Evolutionary conservation across 2,888 invertebrate genomes (phyloP), one percentile per base, ranked within the genome.

Genomic region (Lasioglossum lativentre): DNA sequence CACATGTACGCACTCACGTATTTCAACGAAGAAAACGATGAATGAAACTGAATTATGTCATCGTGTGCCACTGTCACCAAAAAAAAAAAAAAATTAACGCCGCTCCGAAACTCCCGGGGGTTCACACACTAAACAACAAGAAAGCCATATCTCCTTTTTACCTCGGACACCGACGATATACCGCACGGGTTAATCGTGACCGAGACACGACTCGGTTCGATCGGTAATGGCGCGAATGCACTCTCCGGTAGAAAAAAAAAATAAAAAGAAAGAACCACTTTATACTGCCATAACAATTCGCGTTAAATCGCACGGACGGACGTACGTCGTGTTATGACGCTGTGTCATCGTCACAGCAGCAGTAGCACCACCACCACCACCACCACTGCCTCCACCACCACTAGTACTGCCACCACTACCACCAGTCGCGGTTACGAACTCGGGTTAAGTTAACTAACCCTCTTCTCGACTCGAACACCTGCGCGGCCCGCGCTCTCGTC

Each of bases 361-460:
- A 92, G 90, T 87, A 90, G 88, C 90, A 89, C 86, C 87, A 91
- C 86, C 91, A 92, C 86, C 88, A 88, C 89, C 82, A 84, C 88
- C 81, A 88, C 88, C 87, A 84, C 90, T 82, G 78, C 83, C 84
- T 75, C 90, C 73, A 83, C 89, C 88, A 77, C 80, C 82, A 80
- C 79, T 87, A 88, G 80, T 83, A 88, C 83, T 83, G 85, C 89
- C 85, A 90, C 83, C 87, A 88, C 89, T 73, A 90, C 89, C 82
- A 87, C 87, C 84, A 74, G 80, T 90, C 90, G 87, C 91, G 90
- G 86, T 90, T 89, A 89, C 89, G 89, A 92, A 91, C 92, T 92
- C 88, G 92, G 91, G 91, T 92, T 91, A 91, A 92, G 91, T 92
- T 92, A 91, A 92, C 92, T 92, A 92, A 92, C 92, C 92, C 92